phyloP scores from a whole-genome alignment of 1,140 invertebrate species.

The Drosophila navojoa region DNA sequence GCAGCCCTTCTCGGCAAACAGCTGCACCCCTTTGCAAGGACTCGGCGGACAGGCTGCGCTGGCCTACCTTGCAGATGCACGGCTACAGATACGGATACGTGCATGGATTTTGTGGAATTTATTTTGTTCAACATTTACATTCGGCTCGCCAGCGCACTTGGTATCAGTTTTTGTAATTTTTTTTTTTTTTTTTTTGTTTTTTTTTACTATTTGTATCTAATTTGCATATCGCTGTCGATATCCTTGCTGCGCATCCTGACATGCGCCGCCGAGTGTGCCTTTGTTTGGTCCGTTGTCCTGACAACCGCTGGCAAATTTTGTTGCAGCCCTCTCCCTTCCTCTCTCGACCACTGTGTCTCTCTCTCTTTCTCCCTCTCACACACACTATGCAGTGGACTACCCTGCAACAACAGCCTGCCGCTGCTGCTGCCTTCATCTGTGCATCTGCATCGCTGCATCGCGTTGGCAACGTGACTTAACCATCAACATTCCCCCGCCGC shows the following conservation, averaged over 20 bases:
- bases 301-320: constrained; percentile 62
- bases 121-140: constrained; percentile 77
- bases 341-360: not conserved
- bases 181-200: constrained; percentile 34
- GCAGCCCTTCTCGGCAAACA: constrained; percentile 48
- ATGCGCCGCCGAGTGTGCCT: constrained; percentile 51
- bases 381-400: not conserved
- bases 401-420: constrained; percentile 1
- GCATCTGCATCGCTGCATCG: constrained; percentile 71
- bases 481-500: constrained; percentile 18
- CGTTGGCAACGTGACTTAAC: constrained; percentile 29
- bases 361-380: not conserved
- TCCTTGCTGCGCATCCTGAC: constrained; percentile 65
- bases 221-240: constrained; percentile 74
- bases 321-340: constrained; percentile 11
- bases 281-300: constrained; percentile 58
- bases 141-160: constrained; percentile 30
- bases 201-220: constrained; percentile 80
- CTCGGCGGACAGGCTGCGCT: not conserved
- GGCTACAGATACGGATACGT: constrained; percentile 45
- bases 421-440: constrained; percentile 30
- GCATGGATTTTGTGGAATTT: constrained; percentile 69
- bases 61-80: constrained; percentile 40
- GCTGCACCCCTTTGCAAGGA: constrained; percentile 44
- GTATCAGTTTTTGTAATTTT: constrained; percentile 19